Base-by-base conservation (phyloP, 1,140 invertebrate species). In the Cydia splendana region DNA sequence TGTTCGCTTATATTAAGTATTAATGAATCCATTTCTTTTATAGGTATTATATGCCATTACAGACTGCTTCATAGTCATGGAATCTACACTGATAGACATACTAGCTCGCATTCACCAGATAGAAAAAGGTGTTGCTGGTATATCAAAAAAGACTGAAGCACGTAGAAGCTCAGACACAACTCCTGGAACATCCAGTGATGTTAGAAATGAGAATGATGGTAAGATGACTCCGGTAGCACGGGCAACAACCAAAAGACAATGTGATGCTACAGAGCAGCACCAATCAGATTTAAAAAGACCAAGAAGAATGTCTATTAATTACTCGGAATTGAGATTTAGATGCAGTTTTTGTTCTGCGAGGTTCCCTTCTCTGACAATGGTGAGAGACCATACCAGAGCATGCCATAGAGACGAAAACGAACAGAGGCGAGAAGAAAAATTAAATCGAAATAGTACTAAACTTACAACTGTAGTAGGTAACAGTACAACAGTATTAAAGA, bases 301-400 rank as follows among this genome's bases (percentile, higher is more conserved):
- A 24, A 20, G 24, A 20, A 62, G 9, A 62, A n/a, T 48, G 45
- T 48, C 45, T 15, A 15, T 12, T n/a, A 53, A 18, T 7, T 0
- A 53, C 57, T 5, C 57, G 0, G 57, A 62, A 24, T 24, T 62
- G 10, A 62, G 2, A 62, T 62, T 10, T 12, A 62, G 57, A 62
- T 62, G 57, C 20, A 62, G 57, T 24, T 62, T 24, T 12, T 62
- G 57, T 6, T 10, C n/a, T 2, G 57, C 15, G 20, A 62, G 57
- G 12, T 62, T 62, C 10, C 20, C 57, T 9, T 62, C 20, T 10
- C 57, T 62, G 3, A 62, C 57, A 24, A 24, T 10, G 1, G 57
- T 62, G 4, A 24, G 57, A 62, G 57, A 62, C 57, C 57, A 62
- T 24, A 62, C 57, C 57, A 62, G 57, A 62, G 57, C 57, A 9